Base-by-base conservation (phyloP, 2,888 invertebrate species). In the Marronus borbonicus region DNA sequence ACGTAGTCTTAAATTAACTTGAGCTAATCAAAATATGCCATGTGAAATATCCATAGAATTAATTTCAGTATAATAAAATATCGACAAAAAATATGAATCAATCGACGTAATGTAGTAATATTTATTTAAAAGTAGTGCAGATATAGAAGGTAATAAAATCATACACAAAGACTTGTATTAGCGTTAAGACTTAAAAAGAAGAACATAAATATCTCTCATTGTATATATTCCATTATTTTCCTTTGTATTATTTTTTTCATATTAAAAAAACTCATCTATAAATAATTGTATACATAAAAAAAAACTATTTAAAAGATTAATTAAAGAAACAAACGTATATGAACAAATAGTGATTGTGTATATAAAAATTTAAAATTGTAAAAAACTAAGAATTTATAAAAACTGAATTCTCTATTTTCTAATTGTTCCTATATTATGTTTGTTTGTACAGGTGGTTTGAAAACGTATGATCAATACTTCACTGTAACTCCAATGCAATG, bases 151-250 rank as follows among this genome's bases (percentile, higher is more conserved):
- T 77, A 77, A 69, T 77, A 44, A 49, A 70, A 70, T 77, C 50
- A 70, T 77, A 70, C 70, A 77, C 72, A 77, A 77, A 77, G 72
- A 77, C 77, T 77, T 77, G 39, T 77, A 77, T 70, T 62, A 77
- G n/a, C 64, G 55, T 62, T 72, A 77, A 72, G 65, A 70, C 58
- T 70, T 72, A 12, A 20, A 72, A 58, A 31, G 3, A 36, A 36
- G 3, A 36, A 5, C 24, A 55, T 70, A 74, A 44, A 60, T 44
- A 55, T 58, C 20, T 62, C 28, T 77, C 77, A 77, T 77, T 77
- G 77, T 77, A 77, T 62, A 77, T 77, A 77, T 72, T 77, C 77
- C 77, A 77, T 77, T 58, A 36, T 58, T 50, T 62, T 69, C 24
- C 58, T 60, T 60, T 60, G 72, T 44, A 72, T 39, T 72, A 60